phyloP scores from a whole-genome alignment of 2,797 vertebrate species.

The Arctocebus calabarensis region DNA sequence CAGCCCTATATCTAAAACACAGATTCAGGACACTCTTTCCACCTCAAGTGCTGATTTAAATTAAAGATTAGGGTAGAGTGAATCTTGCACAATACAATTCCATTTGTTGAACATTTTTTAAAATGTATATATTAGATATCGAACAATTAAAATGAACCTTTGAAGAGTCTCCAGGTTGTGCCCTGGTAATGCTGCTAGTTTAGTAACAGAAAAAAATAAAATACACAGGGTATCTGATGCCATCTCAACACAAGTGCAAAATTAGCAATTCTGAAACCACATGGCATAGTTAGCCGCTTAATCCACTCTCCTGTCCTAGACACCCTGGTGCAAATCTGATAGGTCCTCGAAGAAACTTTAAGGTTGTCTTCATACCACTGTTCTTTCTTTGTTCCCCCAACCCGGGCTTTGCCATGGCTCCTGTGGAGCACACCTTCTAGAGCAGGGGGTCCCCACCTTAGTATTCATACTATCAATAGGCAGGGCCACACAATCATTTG shows the following conservation, averaged over 20 bases:
- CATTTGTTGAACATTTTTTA: constrained; percentile 76
- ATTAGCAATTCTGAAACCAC: constrained; percentile 62
- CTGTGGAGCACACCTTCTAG: neutral
- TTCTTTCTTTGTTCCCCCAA: constrained; percentile 22
- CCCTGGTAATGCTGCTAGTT: constrained; percentile 79
- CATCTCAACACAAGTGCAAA: constrained; percentile 70
- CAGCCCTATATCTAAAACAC: constrained; percentile 71
- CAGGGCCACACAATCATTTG: neutral
- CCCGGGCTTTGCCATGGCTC: neutral
- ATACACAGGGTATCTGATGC: constrained; percentile 81
- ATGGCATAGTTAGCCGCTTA: neutral
- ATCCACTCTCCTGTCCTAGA: constrained; percentile 43
- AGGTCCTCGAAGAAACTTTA: constrained; percentile 70
- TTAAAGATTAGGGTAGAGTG: constrained; percentile 80
- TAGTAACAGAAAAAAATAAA: constrained; percentile 66
- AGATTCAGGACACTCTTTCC: constrained; percentile 80
- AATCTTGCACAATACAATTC: constrained; percentile 79
- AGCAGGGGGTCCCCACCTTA: neutral
- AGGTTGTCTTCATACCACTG: neutral
- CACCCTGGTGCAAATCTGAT: constrained; percentile 21
- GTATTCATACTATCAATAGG: neutral
- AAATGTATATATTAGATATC: constrained; percentile 81
- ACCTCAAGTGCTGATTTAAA: constrained; percentile 81
- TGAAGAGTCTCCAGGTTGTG: constrained; percentile 79
- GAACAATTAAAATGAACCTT: constrained; percentile 77